Evolutionary conservation across 2,797 vertebrate genomes (phyloP), one percentile per base, ranked within the genome.

Genomic region (Acanthis flammea): DNA sequence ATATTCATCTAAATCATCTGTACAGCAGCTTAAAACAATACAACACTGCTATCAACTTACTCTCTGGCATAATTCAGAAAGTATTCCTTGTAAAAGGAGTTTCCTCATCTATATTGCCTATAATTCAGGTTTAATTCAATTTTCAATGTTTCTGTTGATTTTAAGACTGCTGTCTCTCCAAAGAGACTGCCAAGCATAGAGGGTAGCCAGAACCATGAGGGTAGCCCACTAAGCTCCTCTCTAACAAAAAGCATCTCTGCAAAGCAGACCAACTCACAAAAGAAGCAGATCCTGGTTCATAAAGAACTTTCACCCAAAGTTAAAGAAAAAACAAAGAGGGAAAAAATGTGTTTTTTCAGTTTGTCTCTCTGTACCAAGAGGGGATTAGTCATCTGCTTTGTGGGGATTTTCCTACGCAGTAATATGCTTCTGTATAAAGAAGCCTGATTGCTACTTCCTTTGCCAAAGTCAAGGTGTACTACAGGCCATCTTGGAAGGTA

Each of bases 331-430:
- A 21, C 37, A 18, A 35, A 3, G 10, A 24, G 10, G 2, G 2
- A 0, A n/a, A 30, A 87, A 47, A 12, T 2, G 10, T 81, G 27
- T 50, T 87, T 87, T 94, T 94, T 89, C 21, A 51, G 42, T 71
- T 62, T 89, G 37, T 50, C 44, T 83, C 45, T 75, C 11, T 44
- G 27, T 62, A 70, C 4, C 18, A 74, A 79, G 63, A 80, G 71
- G 62, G 65, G 30, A 73, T 91, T 89, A 79, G 55, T 93, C 50
- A 70, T 75, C 88, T 87, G 71, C 55, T 90, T 94, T 67, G n/a
- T 67, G 53, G 25, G 50, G 67, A 58, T 75, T 82, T 95, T 88
- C 85, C 54, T 83, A 80, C 45, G 30, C 16, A 74, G 41, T n/a
- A 87, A 68, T 42, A 83, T 50, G 35, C 31, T 83, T 88, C 66